Evolutionary conservation across 2,888 invertebrate genomes (phyloP).

Genomic region (Xylota sylvarum): DNA sequence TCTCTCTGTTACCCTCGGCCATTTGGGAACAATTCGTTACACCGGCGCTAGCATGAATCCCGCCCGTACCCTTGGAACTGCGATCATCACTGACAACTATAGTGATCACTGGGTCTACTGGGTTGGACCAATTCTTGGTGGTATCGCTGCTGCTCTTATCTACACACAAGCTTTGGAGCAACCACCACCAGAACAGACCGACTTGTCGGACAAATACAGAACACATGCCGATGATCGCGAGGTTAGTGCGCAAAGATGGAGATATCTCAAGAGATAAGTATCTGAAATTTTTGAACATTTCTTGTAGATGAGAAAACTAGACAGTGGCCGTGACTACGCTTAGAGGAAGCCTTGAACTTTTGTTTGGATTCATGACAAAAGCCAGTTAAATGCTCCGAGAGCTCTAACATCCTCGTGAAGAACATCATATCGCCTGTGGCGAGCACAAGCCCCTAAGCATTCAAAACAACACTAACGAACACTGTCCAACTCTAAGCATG

Average conservation of each 20-base stretch:
- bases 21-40: slow-evolving; percentile 92
- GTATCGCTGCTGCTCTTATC: slow-evolving; percentile 90
- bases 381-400: slow-evolving; percentile 18
- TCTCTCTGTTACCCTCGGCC: slow-evolving; percentile 93
- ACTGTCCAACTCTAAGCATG: slow-evolving; percentile 31
- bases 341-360: slow-evolving; percentile 41
- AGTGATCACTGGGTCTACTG: slow-evolving; percentile 95
- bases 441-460: slow-evolving; percentile 26
- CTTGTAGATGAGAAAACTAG: slow-evolving; percentile 71
- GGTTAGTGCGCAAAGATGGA: slow-evolving; percentile 85
- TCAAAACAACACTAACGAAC: slow-evolving; percentile 20
- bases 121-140: slow-evolving; percentile 94
- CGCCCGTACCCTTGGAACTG: slow-evolving; percentile 94
- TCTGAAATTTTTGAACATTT: slow-evolving; percentile 23
- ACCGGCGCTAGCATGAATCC: slow-evolving; percentile 98
- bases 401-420: slow-evolving; percentile 18
- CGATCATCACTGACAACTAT: slow-evolving; percentile 91
- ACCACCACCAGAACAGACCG: slow-evolving; percentile 78
- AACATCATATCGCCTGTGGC: slow-evolving; percentile 24
- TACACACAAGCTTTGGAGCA: slow-evolving; percentile 86
- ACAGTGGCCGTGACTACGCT: slow-evolving; percentile 68
- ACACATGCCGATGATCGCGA: slow-evolving; percentile 88
- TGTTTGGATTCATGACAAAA: slow-evolving; percentile 38
- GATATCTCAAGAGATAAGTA: slow-evolving; percentile 24
- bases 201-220: slow-evolving; percentile 84